Base-by-base conservation (phyloP, 2,797 vertebrate genomes). In the Synaphobranchus kaupii region DNA sequence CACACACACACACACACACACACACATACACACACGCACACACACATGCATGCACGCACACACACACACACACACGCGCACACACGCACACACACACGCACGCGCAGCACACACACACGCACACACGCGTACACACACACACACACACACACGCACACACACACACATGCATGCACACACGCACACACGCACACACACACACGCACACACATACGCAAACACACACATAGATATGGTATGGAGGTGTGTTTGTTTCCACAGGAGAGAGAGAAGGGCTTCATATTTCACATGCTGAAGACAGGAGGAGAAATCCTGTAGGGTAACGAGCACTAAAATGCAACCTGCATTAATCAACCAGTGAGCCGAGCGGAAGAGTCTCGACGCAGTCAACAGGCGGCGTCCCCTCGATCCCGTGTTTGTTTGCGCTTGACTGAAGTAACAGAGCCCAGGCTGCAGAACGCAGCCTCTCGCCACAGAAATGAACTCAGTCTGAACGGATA, bases 41-140 rank as follows among this genome's bases (percentile, higher is more conserved):
- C 93, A 92, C 90, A 89, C 86, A 86, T 54, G 83, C 86, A 92
- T 92, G 92, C 92, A 93, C 90, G 86, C 52, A 10, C 48, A n/a
- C 28, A 87, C 31, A 85, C 88, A 90, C 93, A 91, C 90, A 89
- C 86, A 85, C 60, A 84, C 86, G 92, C 92, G 92, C 92, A 93
- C 90, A 86, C 52, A n/a, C 28, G 87, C 31, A 84, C 88, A 89
- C 93, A 92, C 91, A 89, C 87, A 87, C 58, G 83, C 86, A 92
- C 92, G 92, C 92, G 93, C 90, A 86, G 22, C 52, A 28, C 54
- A 39, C 22, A 84, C 54, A 44, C 63, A 63, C 76, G 66, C 52
- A 85, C 20, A 66, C 22, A 12, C 66, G 63, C 52, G 7, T 4
- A 22, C 56, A 48, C 52, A 31, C 3, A 2, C 58, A 63, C 56